Conservation (phyloP, 2,888 invertebrate species). For the Plebejus argus region DNA sequence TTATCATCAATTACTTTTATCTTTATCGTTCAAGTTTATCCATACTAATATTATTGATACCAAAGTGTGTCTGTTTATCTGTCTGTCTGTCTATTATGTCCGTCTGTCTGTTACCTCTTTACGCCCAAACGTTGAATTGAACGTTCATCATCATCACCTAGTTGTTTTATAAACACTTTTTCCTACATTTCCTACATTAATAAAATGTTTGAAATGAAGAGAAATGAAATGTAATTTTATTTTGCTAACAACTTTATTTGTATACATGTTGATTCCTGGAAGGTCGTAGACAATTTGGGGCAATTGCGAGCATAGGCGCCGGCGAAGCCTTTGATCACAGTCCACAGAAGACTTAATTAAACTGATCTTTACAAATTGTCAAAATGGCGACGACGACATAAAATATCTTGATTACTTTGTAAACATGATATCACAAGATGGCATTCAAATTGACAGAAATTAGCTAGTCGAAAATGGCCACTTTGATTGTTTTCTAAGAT, state of each 20-base stretch:
- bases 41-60: too few relatives aligned
- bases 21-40: too few relatives aligned
- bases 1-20: too few relatives aligned
- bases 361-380: slow-evolving; percentile 15
- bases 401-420: slow-evolving; percentile 1
- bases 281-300: neutral
- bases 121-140: too few relatives aligned
- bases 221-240: neutral
- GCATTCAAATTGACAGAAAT: too few relatives aligned
- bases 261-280: neutral
- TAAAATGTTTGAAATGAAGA: neutral
- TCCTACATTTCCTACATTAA: neutral
- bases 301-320: slow-evolving; percentile 1
- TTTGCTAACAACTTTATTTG: neutral
- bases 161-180: too few relatives aligned
- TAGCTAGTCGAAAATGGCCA: neutral
- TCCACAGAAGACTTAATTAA: slow-evolving; percentile 8
- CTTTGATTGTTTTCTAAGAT: neutral
- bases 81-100: too few relatives aligned
- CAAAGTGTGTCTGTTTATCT: too few relatives aligned
- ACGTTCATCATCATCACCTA: too few relatives aligned
- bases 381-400: slow-evolving; percentile 2
- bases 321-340: slow-evolving; percentile 9
- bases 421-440: neutral
- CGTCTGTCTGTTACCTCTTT: too few relatives aligned